Percentiles rank a stretch among this genome's conserved stretches.
These are phyloP conservation scores for Passerculus sandwichensis DNA, from an alignment of 2,797 vertebrate species.

Conservation along the genomic window DNA sequence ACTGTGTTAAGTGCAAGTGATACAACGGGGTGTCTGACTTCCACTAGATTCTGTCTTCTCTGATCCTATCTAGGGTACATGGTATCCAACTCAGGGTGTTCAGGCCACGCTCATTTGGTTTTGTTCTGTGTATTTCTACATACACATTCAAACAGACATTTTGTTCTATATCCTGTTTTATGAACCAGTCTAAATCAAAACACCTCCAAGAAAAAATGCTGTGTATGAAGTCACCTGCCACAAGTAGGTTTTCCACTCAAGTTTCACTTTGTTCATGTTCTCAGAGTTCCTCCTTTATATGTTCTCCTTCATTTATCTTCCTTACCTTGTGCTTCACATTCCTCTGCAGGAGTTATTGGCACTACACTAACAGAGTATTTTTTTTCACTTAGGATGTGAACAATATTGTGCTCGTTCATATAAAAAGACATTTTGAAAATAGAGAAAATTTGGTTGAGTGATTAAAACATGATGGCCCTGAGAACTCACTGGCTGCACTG, in stretches of 20 bases:
- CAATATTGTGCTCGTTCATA: neutral
- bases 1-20: neutral
- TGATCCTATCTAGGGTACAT: accelerated
- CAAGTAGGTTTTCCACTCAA: neutral
- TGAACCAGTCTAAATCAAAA: neutral
- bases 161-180: neutral
- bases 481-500: neutral
- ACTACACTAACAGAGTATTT: neutral
- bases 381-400: neutral
- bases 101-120: neutral
- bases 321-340: neutral
- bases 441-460: neutral
- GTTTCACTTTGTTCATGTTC: neutral
- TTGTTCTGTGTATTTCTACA: neutral
- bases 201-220: neutral
- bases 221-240: neutral
- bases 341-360: neutral
- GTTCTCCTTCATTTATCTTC: neutral
- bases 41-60: neutral
- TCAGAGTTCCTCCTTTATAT: neutral
- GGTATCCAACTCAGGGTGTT: neutral
- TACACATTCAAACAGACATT: neutral
- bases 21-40: neutral
- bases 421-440: neutral
- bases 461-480: neutral